phyloP scores from a whole-genome alignment of 2,888 invertebrate genomes.

The Trachelus troglodyta region DNA sequence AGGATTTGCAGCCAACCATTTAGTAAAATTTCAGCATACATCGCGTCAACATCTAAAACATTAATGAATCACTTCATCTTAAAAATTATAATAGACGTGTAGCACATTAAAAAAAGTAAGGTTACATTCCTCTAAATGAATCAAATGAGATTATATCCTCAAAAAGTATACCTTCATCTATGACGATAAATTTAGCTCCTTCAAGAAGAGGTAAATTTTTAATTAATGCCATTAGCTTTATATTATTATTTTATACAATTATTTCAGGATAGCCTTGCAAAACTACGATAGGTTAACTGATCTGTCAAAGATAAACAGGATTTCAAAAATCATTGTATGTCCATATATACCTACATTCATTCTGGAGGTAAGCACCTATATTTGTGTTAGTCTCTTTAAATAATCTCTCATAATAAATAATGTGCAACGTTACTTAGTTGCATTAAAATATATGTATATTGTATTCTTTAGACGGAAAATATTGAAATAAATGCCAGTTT shows the following conservation, averaged over 20 bases:
- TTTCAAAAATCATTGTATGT: background rate
- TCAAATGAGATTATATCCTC: background rate
- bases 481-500: background rate
- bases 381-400: background rate
- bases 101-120: background rate
- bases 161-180: constrained; percentile 54
- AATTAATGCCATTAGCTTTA: constrained; percentile 35
- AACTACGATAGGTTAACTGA: background rate
- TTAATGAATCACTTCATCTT: background rate
- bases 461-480: background rate
- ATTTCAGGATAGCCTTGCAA: background rate
- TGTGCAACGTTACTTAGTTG: background rate
- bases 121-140: background rate
- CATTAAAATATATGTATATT: background rate
- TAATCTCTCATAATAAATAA: background rate
- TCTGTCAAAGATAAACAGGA: background rate
- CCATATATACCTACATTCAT: background rate
- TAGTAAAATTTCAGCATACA: constrained; percentile 46
- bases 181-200: constrained; percentile 47
- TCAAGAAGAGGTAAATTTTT: constrained; percentile 44
- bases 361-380: no score
- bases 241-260: constrained; percentile 5
- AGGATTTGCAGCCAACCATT: constrained; percentile 53
- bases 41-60: constrained; percentile 45
- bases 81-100: background rate